Conservation (phyloP, 2,888 invertebrate species). For the Tricholauxania praeusta region DNA sequence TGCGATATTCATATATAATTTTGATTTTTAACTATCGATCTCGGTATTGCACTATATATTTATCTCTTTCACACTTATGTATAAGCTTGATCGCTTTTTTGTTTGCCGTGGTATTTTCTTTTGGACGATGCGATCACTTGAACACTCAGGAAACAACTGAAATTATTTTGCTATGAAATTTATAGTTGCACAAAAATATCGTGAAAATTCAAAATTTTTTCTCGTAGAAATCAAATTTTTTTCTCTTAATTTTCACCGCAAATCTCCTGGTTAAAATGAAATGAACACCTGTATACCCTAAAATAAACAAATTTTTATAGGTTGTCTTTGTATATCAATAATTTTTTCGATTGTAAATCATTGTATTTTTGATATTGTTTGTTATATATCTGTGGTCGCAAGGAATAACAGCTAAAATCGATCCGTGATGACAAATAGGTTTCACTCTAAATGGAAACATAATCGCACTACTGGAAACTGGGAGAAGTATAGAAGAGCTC, state of each 20-base stretch:
- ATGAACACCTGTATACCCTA: background rate
- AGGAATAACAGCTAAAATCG: no score
- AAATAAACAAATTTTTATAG: background rate
- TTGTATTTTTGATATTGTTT: no score
- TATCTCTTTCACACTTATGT: constrained; percentile 60
- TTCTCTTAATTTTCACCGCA: background rate
- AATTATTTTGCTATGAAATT: constrained; percentile 47
- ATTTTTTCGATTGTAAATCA: no score
- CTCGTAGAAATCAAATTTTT: constrained; percentile 5
- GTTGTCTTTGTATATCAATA: no score
- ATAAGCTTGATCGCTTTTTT: constrained; percentile 44
- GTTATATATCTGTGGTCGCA: no score
- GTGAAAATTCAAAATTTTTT: constrained; percentile 25
- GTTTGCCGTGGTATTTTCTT: constrained; percentile 38
- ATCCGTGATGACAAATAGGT: no score
- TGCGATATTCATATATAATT: constrained; percentile 5
- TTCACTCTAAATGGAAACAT: no score
- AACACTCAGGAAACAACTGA: constrained; percentile 60
- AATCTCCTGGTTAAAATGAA: background rate
- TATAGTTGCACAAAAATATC: constrained; percentile 49
- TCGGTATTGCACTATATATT: constrained; percentile 48
- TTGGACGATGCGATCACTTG: constrained; percentile 52
- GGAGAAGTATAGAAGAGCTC: no score
- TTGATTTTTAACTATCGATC: constrained; percentile 40
- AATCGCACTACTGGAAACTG: no score